Evolutionary conservation across 2,888 invertebrate species (phyloP).

Genomic region (Rhingia campestris): DNA sequence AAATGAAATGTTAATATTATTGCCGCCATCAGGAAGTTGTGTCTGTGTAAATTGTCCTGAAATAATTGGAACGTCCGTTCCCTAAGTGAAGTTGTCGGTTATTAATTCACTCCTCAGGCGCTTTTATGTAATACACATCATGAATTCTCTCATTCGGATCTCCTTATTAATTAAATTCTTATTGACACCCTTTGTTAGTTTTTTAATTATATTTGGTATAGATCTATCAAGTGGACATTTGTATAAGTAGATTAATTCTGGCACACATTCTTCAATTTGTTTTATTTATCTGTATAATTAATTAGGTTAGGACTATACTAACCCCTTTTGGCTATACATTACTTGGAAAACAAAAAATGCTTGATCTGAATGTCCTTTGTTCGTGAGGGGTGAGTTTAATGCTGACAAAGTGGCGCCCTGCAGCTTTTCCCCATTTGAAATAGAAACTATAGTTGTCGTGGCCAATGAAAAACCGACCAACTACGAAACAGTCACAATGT

Average conservation of each 20-base stretch:
- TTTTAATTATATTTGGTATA: conserved; percentile 18
- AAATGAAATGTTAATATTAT: conserved; percentile 20
- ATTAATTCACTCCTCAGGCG: conserved; percentile 18
- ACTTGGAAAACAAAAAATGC: conserved; percentile 38
- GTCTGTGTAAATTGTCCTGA: background rate
- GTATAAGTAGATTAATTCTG: conserved; percentile 44
- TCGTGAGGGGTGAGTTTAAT: conserved; percentile 56
- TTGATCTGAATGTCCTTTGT: conserved; percentile 33
- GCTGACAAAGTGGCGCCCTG: conserved; percentile 61
- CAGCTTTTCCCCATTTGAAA: conserved; percentile 33
- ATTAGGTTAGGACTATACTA: conserved; percentile 47
- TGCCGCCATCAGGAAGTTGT: conserved; percentile 3
- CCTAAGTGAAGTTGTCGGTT: conserved; percentile 4
- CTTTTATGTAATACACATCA: conserved; percentile 7
- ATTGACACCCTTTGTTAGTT: conserved; percentile 9
- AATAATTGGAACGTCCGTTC: background rate
- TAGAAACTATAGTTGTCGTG: conserved; percentile 53
- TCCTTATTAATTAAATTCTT: conserved; percentile 20
- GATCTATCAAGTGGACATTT: conserved; percentile 21
- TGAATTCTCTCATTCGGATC: background rate
- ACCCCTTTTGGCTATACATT: conserved; percentile 47
- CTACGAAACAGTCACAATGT: conserved; percentile 33
- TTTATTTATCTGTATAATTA: conserved; percentile 35
- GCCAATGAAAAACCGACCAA: conserved; percentile 32
- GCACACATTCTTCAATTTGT: conserved; percentile 50